Base-by-base conservation (phyloP, 2,888 invertebrate species). In the Athalia rosae region DNA sequence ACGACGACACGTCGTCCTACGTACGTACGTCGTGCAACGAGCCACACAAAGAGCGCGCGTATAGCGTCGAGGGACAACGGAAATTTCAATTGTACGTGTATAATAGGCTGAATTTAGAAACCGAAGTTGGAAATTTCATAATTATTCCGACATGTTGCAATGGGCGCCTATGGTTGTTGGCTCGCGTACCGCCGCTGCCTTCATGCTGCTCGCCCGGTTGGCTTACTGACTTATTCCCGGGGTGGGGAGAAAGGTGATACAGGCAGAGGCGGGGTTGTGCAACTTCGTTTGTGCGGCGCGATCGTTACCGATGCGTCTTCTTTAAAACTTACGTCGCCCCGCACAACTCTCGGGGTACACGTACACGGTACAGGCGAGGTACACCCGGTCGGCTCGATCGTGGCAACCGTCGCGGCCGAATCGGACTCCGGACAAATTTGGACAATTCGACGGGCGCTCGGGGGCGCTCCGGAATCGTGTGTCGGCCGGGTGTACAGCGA, bases 111-210 rank as follows among this genome's bases (percentile, higher is more conserved):
- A 47, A 82, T 88, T 89, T 88, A 86, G 89, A 89, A 89, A 89
- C 87, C 53, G 61, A 74, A 61, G 61, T 88, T 83, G 87, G 87
- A 84, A 89, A 89, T 89, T 89, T 89, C 88, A 89, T 89, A 89
- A 89, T 89, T 89, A 87, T 89, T 84, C 86, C 87, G 86, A 87
- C 86, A 86, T 88, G 87, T 87, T 84, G 88, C 85, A 89, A 89
- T 86, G 86, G 83, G 82, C 77, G 82, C 83, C 80, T 81, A 83
- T 81, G 83, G 81, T 82, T 64, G 77, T 59, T 48, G 59, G 66
- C 53, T 13, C 45, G 56, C 41, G 48, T 69, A 13, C 8, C 3
- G 5, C 28, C 79, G 56, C 59, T 63, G 45, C 45, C 69, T 76
- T 48, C 67, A 45, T 58, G 73, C 74, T 76, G 81, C 53, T 73